Evolutionary conservation across 2,113 vertebrate species (phyloP).

Genomic region (Neopipo cinnamomea): DNA sequence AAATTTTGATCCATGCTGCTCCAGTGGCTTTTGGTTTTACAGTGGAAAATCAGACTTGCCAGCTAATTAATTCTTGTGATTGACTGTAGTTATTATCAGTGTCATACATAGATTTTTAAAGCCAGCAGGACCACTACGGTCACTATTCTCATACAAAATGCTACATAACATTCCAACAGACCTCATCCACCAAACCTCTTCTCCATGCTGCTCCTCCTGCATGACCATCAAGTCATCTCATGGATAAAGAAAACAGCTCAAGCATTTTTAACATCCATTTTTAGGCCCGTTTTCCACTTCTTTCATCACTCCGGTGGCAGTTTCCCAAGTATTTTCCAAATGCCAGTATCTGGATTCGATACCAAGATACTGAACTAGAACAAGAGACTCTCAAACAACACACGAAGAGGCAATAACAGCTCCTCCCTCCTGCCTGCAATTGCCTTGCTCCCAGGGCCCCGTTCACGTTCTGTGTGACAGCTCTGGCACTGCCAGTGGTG

Average conservation of each 20-base stretch:
- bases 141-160: neutral
- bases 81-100: neutral
- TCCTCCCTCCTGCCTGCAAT: neutral
- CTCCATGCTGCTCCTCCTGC: neutral
- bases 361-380: neutral
- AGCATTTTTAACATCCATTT: neutral
- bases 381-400: neutral
- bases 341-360: neutral
- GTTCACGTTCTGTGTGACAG: neutral
- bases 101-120: neutral
- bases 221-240: neutral
- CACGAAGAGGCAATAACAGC: neutral
- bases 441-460: no score
- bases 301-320: neutral
- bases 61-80: neutral
- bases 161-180: neutral
- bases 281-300: neutral
- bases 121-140: neutral
- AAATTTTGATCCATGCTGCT: neutral
- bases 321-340: neutral
- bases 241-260: neutral
- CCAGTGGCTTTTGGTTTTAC: neutral
- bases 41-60: neutral
- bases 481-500: no score
- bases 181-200: neutral